These are phyloP conservation scores for Neosilurus mollespiculum DNA, from an alignment of 2,797 vertebrate species.

Conservation along the genomic window DNA sequence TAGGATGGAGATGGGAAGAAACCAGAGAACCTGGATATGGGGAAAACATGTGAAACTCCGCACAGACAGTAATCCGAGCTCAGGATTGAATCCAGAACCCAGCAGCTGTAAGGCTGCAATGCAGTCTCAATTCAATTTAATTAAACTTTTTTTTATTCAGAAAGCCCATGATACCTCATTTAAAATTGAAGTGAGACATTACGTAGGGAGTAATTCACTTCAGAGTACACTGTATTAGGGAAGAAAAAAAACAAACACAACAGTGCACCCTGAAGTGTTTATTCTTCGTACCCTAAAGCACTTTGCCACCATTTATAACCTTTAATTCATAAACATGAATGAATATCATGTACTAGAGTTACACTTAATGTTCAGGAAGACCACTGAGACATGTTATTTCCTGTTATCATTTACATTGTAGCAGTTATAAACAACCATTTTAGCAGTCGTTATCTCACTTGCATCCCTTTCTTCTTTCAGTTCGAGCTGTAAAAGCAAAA, in stretches of 20 bases:
- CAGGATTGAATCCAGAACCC: not conserved
- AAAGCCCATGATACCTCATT: not conserved
- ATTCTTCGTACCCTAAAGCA: not conserved
- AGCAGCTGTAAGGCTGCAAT: not conserved
- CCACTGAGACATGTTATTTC: not conserved
- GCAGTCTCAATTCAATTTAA: not conserved
- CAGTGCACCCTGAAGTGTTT: not conserved
- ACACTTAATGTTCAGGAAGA: not conserved
- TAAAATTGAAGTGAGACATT: not conserved
- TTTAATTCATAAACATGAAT: not conserved
- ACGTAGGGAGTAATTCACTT: not conserved
- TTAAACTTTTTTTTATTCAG: not conserved
- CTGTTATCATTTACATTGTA: not conserved
- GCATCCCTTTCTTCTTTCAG: not conserved
- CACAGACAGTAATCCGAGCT: not conserved
- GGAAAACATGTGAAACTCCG: not conserved
- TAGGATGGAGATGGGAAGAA: not conserved
- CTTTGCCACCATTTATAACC: not conserved
- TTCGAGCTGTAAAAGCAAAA: not conserved
- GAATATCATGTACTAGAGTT: not conserved
- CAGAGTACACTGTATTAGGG: not conserved
- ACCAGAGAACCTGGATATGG: slow-evolving; percentile 7
- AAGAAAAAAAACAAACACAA: not conserved
- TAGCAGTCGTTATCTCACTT: not conserved
- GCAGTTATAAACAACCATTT: not conserved